Base-by-base conservation (phyloP, 2,797 vertebrate species). In the Parotocinclus haroldoi region DNA sequence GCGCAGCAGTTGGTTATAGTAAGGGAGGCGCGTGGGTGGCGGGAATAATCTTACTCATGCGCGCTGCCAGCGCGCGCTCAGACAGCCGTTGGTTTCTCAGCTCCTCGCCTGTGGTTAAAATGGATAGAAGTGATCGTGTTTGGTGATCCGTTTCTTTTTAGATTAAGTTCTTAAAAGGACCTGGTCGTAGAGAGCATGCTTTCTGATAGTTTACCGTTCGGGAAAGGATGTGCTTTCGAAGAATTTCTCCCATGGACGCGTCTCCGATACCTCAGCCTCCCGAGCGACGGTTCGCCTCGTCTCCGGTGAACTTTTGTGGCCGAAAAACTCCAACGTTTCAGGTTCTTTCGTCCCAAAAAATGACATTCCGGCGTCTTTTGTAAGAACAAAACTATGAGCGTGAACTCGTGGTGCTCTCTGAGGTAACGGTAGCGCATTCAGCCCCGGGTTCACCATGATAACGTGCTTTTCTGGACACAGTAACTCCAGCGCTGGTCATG, bases 401-500 rank as follows among this genome's bases (percentile, higher is more conserved):
- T 38, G 7, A 56, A 56, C 42, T 56, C 14, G 1, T 37, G n/a
- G 8, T 42, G 60, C 12, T 17, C 50, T 48, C 2, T 39, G 63
- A 36, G 4, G 44, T 37, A 3, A 36, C 4, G n/a, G 52, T 50
- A 8, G n/a, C n/a, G 16, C 48, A 16, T 9, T 16, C 42, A 57
- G 40, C 14, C 27, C 46, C 49, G 68, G 66, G 59, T 27, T 84
- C 83, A 88, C 62, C 16, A 91, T 90, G 90, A 83, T 84, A 52
- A 82, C 82, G 51, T 78, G 80, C 39, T 77, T 85, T 16, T 74
- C 80, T 77, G 86, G 85, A 79, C 84, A 82, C 69, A 89, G 88
- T 78, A 86, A 71, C 66, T 64, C 73, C 19, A 40, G 68, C 80
- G 18, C 60, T 13, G 59, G 68, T 51, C 60, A 14, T 12, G 51